Evolutionary conservation across 2,113 vertebrate species (phyloP).

Genomic region (Gobio gobio): DNA sequence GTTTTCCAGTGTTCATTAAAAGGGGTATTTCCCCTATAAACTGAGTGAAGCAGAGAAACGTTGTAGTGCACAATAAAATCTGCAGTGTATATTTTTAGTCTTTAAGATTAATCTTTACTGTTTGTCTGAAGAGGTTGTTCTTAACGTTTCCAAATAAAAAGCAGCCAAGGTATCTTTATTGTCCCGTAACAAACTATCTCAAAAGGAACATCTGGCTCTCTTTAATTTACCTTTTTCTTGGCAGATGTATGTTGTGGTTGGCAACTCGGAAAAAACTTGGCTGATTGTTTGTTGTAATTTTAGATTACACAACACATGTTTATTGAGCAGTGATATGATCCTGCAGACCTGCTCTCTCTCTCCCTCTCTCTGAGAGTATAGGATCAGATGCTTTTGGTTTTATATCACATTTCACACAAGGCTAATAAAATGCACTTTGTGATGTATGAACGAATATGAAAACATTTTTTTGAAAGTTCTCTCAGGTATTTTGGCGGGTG

Average conservation of each 20-base stretch:
- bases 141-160: not conserved
- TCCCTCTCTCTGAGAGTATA: not conserved
- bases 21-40: not conserved
- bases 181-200: conserved; percentile 5
- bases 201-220: not conserved
- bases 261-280: not conserved
- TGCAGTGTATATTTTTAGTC: not conserved
- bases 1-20: conserved; percentile 5
- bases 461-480: not conserved
- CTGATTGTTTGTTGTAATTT: not conserved
- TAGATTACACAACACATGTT: not conserved
- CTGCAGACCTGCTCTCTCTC: not conserved
- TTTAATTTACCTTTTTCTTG: not conserved
- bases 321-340: not conserved
- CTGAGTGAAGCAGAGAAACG: not conserved
- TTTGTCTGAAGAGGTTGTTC: not conserved
- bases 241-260: not conserved
- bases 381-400: not conserved
- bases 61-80: not conserved
- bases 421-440: not conserved
- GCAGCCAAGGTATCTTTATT: not conserved
- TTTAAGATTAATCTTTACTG: not conserved
- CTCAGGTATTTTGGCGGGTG: not conserved
- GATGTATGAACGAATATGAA: not conserved
- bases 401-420: not conserved